Conservation (phyloP, 2,113 vertebrate genomes). For the Toxotes chatareus region DNA sequence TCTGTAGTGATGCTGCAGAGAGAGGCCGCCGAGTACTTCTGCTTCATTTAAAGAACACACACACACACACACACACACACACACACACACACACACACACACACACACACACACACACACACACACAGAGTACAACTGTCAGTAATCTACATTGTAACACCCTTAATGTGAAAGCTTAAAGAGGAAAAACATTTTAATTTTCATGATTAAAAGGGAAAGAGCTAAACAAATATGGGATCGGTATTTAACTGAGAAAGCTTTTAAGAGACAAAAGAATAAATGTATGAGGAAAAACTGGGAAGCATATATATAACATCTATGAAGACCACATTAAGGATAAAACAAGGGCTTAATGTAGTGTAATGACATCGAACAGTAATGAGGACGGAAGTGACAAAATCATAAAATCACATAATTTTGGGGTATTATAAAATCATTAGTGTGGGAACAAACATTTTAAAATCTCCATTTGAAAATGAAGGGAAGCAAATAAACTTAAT, state of each 20-base stretch:
- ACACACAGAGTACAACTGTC: background rate
- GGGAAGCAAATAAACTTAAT: background rate
- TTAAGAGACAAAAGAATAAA: background rate
- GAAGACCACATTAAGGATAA: background rate
- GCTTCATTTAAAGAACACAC: slow-evolving; percentile 67
- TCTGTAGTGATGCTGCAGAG: slow-evolving; percentile 99
- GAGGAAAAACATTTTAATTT: background rate
- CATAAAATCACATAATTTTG: background rate
- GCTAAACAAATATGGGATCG: background rate
- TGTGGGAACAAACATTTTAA: background rate
- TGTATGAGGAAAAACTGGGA: background rate
- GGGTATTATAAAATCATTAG: slow-evolving; percentile 9
- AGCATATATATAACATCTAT: background rate
- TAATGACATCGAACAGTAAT: background rate
- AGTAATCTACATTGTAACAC: background rate
- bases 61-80: slow-evolving; percentile 12
- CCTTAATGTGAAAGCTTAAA: background rate
- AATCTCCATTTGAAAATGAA: slow-evolving; percentile 5
- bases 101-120: slow-evolving; percentile 2
- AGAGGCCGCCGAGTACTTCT: slow-evolving; percentile 97
- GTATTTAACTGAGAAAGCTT: background rate
- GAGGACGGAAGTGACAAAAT: background rate
- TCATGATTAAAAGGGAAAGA: background rate
- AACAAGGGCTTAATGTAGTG: slow-evolving; percentile 5
- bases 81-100: slow-evolving; percentile 16